These are phyloP conservation scores for Drosophila prosaltans DNA, from an alignment of 1,140 invertebrate genomes.

Conservation along the genomic window DNA sequence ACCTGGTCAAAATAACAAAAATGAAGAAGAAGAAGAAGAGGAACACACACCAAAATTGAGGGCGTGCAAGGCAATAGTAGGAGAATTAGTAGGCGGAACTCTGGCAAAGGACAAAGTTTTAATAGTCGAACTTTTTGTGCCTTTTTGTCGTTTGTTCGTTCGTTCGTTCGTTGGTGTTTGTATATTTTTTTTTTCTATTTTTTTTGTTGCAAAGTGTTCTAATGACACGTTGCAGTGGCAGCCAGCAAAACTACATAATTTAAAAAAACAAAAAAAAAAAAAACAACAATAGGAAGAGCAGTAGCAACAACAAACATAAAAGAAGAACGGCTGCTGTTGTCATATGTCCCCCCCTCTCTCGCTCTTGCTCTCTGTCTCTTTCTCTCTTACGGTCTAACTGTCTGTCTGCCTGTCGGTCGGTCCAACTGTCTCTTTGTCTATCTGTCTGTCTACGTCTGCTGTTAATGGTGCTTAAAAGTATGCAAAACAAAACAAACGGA, in stretches of 20 bases:
- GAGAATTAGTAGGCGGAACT: conserved; percentile 17
- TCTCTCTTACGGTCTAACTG: not conserved
- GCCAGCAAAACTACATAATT: conserved; percentile 50
- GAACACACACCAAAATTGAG: too few relatives aligned
- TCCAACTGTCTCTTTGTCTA: not conserved
- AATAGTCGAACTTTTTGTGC: conserved; percentile 43
- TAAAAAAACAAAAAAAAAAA: conserved; percentile 43
- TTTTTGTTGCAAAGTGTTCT: conserved; percentile 43
- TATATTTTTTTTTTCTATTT: not conserved
- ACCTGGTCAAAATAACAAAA: not conserved
- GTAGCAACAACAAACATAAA: conserved; percentile 26
- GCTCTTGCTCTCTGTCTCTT: not conserved
- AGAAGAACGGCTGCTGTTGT: conserved; percentile 19
- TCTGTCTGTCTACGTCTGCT: conserved; percentile 30
- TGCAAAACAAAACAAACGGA: conserved; percentile 43
- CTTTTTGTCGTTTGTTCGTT: conserved; percentile 8
- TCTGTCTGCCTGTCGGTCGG: not conserved
- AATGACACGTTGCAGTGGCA: conserved; percentile 57
- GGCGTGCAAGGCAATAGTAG: not conserved
- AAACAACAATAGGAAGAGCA: conserved; percentile 5
- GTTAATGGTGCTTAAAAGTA: conserved; percentile 60
- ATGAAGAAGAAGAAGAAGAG: too few relatives aligned
- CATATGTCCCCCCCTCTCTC: not conserved
- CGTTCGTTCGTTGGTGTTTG: not conserved
- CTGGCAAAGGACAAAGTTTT: conserved; percentile 51